A percentile compares a stretch with the other conserved stretches of the same genome.
These are phyloP conservation scores for Trachurus trachurus DNA, from an alignment of 2,797 vertebrate genomes.

Conservation along the genomic window DNA sequence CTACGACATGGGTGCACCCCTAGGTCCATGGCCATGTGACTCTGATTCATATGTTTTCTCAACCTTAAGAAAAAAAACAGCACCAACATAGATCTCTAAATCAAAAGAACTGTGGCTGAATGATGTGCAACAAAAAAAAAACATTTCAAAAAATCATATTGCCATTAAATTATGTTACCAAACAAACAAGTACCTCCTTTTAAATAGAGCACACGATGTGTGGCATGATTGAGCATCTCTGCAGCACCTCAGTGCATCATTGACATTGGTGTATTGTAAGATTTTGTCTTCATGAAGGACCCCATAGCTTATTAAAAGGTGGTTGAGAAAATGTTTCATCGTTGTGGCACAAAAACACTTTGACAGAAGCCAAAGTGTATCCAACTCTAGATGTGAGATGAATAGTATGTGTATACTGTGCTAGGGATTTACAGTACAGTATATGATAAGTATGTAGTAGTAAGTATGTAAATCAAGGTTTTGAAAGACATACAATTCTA, in stretches of 20 bases:
- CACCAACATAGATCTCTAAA: not conserved
- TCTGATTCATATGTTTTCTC: not conserved
- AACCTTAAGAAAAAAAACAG: not conserved
- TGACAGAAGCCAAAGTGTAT: not conserved
- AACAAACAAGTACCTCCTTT: too few relatives aligned
- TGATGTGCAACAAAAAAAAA: too few relatives aligned
- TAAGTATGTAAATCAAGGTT: not conserved
- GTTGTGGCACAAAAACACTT: not conserved
- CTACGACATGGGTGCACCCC: not conserved
- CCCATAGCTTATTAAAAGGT: not conserved
- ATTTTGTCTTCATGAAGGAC: slow-evolving; percentile 3
- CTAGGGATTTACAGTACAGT: too few relatives aligned
- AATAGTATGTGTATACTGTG: not conserved
- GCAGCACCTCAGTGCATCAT: too few relatives aligned
- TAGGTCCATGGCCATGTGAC: slow-evolving; percentile 15
- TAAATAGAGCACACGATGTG: too few relatives aligned
- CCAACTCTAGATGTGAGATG: not conserved
- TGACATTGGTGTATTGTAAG: not conserved
- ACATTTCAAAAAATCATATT: too few relatives aligned
- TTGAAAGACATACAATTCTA: slow-evolving; percentile 22
- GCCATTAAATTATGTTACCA: too few relatives aligned
- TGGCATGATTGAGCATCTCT: too few relatives aligned
- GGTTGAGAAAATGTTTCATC: not conserved
- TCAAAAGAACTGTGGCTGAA: not conserved
- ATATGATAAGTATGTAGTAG: too few relatives aligned